Evolutionary conservation across 1,140 invertebrate genomes (phyloP).

Genomic region (Melitaea cinxia): DNA sequence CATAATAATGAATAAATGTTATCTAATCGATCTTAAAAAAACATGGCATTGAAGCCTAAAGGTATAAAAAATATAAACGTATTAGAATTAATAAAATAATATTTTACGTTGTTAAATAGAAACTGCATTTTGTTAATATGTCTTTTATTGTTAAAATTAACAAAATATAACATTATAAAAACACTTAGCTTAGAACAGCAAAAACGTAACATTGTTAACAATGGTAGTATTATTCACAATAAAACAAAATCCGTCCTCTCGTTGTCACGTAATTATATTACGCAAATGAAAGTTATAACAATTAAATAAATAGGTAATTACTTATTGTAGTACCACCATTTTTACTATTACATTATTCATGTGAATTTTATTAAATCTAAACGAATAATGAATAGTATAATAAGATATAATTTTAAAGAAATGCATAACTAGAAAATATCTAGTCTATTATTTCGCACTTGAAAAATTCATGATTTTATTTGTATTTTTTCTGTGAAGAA

Average conservation of each 20-base stretch:
- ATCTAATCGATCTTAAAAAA: too few species aligned
- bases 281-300: slow-evolving; percentile 57
- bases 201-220: slow-evolving; percentile 63
- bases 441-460: slow-evolving; percentile 10
- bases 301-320: slow-evolving; percentile 27
- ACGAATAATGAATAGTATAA: slow-evolving; percentile 53
- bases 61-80: too few species aligned
- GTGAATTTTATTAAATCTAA: slow-evolving; percentile 37
- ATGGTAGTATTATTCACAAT: slow-evolving; percentile 54
- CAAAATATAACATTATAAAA: slow-evolving; percentile 74
- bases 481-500: slow-evolving; percentile 1
- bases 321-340: slow-evolving; percentile 32
- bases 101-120: background rate
- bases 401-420: slow-evolving; percentile 36
- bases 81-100: too few species aligned
- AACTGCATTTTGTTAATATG: slow-evolving; percentile 54
- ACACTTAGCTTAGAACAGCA: slow-evolving; percentile 64
- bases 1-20: too few species aligned
- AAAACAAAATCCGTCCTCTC: slow-evolving; percentile 42
- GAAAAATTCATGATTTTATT: slow-evolving; percentile 13
- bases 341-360: slow-evolving; percentile 60
- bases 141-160: slow-evolving; percentile 80
- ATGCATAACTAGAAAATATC: slow-evolving; percentile 42
- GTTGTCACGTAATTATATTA: slow-evolving; percentile 66
- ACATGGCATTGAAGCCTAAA: too few species aligned